Percentiles rank a stretch among this genome's conserved stretches.
Evolutionary conservation across 2,113 vertebrate genomes (phyloP).

Genomic region (Sylvietta virens): DNA sequence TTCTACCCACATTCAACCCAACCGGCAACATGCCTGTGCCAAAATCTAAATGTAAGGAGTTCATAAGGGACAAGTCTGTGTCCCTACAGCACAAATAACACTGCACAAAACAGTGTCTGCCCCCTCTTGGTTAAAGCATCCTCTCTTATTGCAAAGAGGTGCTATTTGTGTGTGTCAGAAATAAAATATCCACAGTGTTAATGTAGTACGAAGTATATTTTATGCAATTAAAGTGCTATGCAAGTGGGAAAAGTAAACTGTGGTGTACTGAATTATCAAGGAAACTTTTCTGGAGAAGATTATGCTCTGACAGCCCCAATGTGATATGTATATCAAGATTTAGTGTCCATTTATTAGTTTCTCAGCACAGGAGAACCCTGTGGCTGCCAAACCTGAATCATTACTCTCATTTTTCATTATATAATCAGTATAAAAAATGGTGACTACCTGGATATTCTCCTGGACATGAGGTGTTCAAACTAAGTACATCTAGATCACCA

Average conservation of each 20-base stretch:
- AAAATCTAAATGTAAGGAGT: background rate
- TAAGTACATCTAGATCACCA: constrained; percentile 62
- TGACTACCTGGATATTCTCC: constrained; percentile 71
- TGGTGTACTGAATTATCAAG: constrained; percentile 29
- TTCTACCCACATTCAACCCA: background rate
- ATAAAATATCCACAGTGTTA: background rate
- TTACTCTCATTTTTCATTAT: constrained; percentile 74
- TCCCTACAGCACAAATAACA: background rate
- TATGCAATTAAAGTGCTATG: background rate
- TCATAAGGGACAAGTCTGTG: background rate
- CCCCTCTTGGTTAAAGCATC: background rate
- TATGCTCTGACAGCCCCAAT: constrained; percentile 67
- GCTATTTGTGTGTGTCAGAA: background rate
- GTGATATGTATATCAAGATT: constrained; percentile 79
- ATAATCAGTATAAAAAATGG: constrained; percentile 72
- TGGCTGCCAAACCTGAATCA: constrained; percentile 76
- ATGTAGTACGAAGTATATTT: background rate
- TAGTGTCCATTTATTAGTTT: constrained; percentile 76
- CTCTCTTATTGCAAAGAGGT: background rate
- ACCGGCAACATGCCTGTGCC: background rate
- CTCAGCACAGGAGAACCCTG: constrained; percentile 42
- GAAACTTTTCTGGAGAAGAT: constrained; percentile 65
- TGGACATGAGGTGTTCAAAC: constrained; percentile 63
- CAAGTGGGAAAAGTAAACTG: constrained; percentile 40
- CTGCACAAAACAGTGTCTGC: background rate